Percentiles rank a stretch among this genome's conserved stretches.
Evolutionary conservation across 2,888 invertebrate genomes (phyloP).

Genomic region (Drosophila peninsularis): DNA sequence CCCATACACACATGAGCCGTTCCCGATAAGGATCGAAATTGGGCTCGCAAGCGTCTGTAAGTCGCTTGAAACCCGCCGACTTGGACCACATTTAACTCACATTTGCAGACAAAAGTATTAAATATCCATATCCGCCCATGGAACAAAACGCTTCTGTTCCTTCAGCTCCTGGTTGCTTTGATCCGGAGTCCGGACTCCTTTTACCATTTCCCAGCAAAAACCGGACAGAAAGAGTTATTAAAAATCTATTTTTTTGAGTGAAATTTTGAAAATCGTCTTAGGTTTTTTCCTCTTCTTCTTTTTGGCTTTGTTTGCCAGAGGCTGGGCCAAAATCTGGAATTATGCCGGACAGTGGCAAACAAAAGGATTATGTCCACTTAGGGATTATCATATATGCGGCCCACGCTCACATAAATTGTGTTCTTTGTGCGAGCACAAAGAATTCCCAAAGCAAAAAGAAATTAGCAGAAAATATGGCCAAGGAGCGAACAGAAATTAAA

Average conservation of each 20-base stretch:
- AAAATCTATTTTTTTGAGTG: conserved; percentile 42
- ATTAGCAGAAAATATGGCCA: conserved; percentile 69
- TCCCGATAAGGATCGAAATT: conserved; percentile 47
- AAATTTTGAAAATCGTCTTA: conserved; percentile 21
- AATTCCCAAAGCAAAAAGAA: conserved; percentile 49
- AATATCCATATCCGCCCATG: conserved; percentile 77
- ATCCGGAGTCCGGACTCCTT: conserved; percentile 32
- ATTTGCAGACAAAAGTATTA: conserved; percentile 67
- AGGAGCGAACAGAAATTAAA: conserved; percentile 24
- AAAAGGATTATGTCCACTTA: conserved; percentile 78
- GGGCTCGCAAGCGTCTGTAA: conserved; percentile 16
- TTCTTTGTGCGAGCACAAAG: conserved; percentile 45
- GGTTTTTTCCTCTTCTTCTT: background rate
- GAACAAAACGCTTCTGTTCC: conserved; percentile 65
- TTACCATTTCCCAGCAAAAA: conserved; percentile 45
- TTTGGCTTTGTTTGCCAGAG: conserved; percentile 21
- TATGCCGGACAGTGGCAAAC: conserved; percentile 62
- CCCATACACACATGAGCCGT: background rate
- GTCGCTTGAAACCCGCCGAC: conserved; percentile 50
- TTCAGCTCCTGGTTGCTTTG: conserved; percentile 34
- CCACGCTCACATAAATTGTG: conserved; percentile 48
- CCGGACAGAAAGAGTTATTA: conserved; percentile 69
- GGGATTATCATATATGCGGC: conserved; percentile 70
- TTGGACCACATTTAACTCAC: conserved; percentile 61
- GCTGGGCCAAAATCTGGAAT: conserved; percentile 59